Conservation (phyloP, 2,797 vertebrate genomes). For the Myiotriccus ornatus region DNA sequence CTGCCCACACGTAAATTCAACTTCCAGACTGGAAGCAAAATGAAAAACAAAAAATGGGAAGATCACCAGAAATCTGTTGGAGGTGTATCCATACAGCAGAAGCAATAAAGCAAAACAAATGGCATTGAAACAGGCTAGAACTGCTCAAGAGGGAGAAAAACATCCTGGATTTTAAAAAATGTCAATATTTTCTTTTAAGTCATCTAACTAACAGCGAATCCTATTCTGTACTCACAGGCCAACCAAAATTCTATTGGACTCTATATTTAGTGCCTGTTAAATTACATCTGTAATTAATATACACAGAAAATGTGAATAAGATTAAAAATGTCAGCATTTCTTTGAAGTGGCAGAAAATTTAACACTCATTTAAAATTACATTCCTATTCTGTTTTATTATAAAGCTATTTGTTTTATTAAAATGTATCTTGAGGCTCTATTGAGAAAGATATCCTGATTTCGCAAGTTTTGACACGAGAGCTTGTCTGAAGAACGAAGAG, state of each 20-base stretch:
- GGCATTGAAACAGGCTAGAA: not conserved
- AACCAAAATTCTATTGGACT: not conserved
- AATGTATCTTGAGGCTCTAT: not conserved
- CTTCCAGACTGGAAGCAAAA: not conserved
- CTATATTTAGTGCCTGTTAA: not conserved
- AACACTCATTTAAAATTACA: not conserved
- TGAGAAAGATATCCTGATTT: not conserved
- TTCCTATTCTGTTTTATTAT: not conserved
- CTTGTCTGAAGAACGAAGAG: not conserved
- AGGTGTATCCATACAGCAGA: not conserved
- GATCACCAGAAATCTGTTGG: not conserved
- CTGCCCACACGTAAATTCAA: not conserved
- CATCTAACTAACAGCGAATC: not conserved
- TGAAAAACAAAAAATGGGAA: not conserved
- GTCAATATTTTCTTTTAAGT: not conserved
- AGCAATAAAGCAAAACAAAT: not conserved
- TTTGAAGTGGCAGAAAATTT: conserved; percentile 17
- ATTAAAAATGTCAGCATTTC: not conserved
- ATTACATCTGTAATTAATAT: conserved; percentile 23
- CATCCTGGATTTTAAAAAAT: not conserved
- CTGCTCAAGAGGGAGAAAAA: not conserved
- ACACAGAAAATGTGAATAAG: not conserved
- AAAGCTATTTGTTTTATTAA: not conserved
- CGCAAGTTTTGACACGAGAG: not conserved
- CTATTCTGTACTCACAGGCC: not conserved